Base-by-base conservation (phyloP, 92 coral and sea anemone species). In the Montipora capitata region DNA sequence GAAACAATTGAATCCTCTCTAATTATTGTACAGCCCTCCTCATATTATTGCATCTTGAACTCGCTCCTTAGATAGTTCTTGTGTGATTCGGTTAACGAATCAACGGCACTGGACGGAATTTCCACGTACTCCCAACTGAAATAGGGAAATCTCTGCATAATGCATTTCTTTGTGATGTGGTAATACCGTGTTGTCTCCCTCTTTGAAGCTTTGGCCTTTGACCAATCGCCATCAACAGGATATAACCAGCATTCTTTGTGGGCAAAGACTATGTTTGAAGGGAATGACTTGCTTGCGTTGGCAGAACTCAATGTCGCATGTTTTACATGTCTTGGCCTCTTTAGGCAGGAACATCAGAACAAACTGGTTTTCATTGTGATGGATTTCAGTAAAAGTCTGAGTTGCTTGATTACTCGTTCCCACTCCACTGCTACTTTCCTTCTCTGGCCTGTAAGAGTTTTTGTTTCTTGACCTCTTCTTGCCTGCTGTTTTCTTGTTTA, bases 341-440 rank as follows among this genome's bases (percentile, higher is more conserved):
- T 89, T 27, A 4, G 68, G 51, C 44, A 90, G 86, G 72, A 90
- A 77, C 89, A 69, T 84, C 84, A 89, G 54, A 51, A 41, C 86
- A 82, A 88, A 88, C 39, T 68, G 77, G 49, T 88, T 88, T 58
- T 88, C 87, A 57, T 88, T 88, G 70, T 88, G 92, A 73, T 88
- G 10, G 10, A 48, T 48, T 10, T 48, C 52, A 35, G 75, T 80
- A 75, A 54, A 80, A 20, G 72, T 14, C 65, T 80, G 80, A 3
- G 67, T 3, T 38, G 58, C 79, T 67, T 77, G 76, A 57, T 87
- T 52, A 45, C 45, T 62, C 11, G 88, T 6, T n/a, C 5, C 44
- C 39, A 17, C 69, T 44, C 52, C 87, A 41, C 62, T 63, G 76
- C 52, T 80, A 64, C 76, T 14, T 14, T 51, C 1, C 67, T 80